These are phyloP conservation scores for Drosophila leontia DNA, from an alignment of 1,140 invertebrate species.

Conservation along the genomic window DNA sequence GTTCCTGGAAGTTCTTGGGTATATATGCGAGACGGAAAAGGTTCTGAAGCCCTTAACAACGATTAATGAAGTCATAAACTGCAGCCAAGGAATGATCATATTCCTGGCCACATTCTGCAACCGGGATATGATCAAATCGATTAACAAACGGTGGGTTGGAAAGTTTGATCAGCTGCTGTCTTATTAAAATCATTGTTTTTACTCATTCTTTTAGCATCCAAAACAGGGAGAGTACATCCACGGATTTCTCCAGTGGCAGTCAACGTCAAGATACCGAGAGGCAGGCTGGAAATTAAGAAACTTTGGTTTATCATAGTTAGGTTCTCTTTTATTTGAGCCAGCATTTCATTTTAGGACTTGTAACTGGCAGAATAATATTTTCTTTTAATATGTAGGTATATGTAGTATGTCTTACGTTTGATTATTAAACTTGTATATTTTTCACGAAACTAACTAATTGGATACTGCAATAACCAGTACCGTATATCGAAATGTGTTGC, in stretches of 20 bases:
- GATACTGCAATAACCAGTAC: conserved; percentile 34
- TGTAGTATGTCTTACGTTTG: conserved; percentile 9
- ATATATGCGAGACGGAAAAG: not conserved
- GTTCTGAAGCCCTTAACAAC: conserved; percentile 74
- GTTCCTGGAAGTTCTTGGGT: conserved; percentile 87
- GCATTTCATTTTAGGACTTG: conserved; percentile 6
- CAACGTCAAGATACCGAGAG: not conserved
- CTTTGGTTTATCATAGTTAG: not conserved
- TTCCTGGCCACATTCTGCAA: conserved; percentile 86
- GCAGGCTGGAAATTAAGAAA: not conserved
- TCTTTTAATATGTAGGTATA: conserved; percentile 14
- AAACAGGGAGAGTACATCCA: not conserved
- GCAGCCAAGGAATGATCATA: conserved; percentile 86
- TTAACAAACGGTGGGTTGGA: conserved; percentile 42
- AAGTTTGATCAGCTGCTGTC: not conserved
- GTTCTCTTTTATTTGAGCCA: conserved; percentile 32
- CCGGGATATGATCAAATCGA: conserved; percentile 18
- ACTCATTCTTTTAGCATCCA: not conserved
- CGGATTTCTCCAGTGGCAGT: not conserved
- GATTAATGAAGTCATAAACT: conserved; percentile 78
- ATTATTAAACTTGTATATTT: conserved; percentile 61
- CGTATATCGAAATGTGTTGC: conserved; percentile 26
- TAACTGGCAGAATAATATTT: conserved; percentile 24
- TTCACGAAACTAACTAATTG: conserved; percentile 42
- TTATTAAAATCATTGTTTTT: not conserved